Evolutionary conservation across 1,140 invertebrate species (phyloP), one percentile per base, ranked within the genome.

Genomic region (Saccostrea glomerata): DNA sequence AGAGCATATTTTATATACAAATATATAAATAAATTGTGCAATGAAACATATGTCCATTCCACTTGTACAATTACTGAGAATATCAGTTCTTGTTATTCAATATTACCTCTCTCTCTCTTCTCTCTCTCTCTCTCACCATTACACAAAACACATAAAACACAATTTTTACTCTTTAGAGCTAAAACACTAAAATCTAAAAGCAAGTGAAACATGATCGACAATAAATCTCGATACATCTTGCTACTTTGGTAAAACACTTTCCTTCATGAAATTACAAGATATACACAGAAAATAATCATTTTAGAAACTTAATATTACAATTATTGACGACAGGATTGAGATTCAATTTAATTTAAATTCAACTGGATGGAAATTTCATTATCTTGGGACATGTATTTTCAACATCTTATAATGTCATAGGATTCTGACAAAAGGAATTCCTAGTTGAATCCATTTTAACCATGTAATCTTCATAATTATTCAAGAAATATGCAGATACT

Each of bases 171-270:
- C 66, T 73, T 13, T 73, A 73, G 6, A 73, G 23, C 25, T 73
- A 23, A 73, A 60, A 13, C 58, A 60, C 23, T 30, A 30, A 30
- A 73, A 73, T 73, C n/a, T 30, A 73, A 77, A 77, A 77, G 70
- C 70, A 25, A 36, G 70, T 77, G 13, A 77, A 77, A 77, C 70
- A 77, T 77, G 70, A 36, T 36, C 30, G 30, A 30, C 30, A 17
- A 25, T n/a, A 63, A 20, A 60, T 4, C 58, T 17, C 58, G 17
- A 60, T 47, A 9, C 47, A 47, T 47, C 47, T 47, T 47, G 5
- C 5, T 0, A 60, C 58, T 13, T 2, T 63, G 17, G 17, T n/a
- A 20, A 63, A 15, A 63, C 58, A 20, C 17, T 63, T 63, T 63
- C 47, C 9, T 47, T 47, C 17, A 20, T 63, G 58, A 63, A 63